Evolutionary conservation across 2,888 invertebrate genomes (phyloP).

Genomic region (Plagodis dolabraria): DNA sequence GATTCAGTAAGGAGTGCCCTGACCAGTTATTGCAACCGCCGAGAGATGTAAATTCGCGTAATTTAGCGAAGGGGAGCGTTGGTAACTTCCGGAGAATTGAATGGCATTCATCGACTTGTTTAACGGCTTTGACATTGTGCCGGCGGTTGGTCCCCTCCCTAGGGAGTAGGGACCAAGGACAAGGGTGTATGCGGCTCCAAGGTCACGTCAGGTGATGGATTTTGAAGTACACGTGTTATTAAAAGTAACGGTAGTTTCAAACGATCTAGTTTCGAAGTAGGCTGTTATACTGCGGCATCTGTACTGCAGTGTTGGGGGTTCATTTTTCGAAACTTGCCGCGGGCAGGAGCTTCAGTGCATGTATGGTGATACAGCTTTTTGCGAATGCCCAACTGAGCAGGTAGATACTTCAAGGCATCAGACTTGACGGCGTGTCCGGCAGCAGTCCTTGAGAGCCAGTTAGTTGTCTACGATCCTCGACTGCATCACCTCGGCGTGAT

Average conservation of each 20-base stretch:
- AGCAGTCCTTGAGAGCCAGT: no score
- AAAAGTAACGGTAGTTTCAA: constrained; percentile 16
- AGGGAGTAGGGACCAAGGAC: constrained; percentile 39
- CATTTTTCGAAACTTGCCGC: no score
- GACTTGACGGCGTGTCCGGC: no score
- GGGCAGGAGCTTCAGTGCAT: no score
- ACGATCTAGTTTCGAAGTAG: no score
- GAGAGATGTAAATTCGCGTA: constrained; percentile 13
- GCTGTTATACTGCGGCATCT: no score
- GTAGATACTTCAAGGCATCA: no score
- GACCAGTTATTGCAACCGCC: constrained; percentile 13
- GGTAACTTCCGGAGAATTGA: constrained; percentile 26
- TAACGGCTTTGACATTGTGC: constrained; percentile 47
- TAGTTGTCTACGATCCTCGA: no score
- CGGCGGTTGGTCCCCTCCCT: constrained; percentile 37
- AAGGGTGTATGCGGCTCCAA: constrained; percentile 31
- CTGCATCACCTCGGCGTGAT: no score
- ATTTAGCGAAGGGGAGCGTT: constrained; percentile 22
- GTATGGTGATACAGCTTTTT: no score
- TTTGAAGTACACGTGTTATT: constrained; percentile 8
- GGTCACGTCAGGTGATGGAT: constrained; percentile 44
- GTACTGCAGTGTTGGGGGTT: no score
- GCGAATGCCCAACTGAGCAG: no score
- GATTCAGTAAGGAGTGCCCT: neutral
- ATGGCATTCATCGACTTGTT: constrained; percentile 36